These are phyloP conservation scores for Gadopsis marmoratus DNA, from an alignment of 2,797 vertebrate species.

Conservation along the genomic window DNA sequence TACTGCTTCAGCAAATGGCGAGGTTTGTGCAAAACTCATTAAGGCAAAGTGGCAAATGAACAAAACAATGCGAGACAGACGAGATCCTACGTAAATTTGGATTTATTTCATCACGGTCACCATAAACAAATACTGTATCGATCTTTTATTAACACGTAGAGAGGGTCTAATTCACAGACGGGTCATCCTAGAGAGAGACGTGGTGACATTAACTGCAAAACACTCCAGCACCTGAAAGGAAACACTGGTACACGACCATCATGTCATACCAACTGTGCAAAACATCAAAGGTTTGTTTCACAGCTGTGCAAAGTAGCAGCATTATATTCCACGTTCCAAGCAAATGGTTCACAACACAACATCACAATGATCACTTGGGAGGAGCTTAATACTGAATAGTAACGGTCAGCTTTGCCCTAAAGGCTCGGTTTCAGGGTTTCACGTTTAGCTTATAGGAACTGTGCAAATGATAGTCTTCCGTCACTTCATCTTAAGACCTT, in stretches of 20 bases:
- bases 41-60: not conserved
- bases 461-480: slow-evolving; percentile 54
- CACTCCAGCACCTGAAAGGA: slow-evolving; percentile 51
- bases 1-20: slow-evolving; percentile 33
- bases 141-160: slow-evolving; percentile 69
- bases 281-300: slow-evolving; percentile 74
- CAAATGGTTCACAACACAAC: slow-evolving; percentile 69
- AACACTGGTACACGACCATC: slow-evolving; percentile 53
- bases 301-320: slow-evolving; percentile 82
- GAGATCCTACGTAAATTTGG: slow-evolving; percentile 56
- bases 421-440: slow-evolving; percentile 52
- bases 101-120: slow-evolving; percentile 79
- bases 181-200: slow-evolving; percentile 48
- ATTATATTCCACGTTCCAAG: slow-evolving; percentile 71
- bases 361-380: slow-evolving; percentile 50
- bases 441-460: slow-evolving; percentile 65
- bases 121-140: slow-evolving; percentile 72
- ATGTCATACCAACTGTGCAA: slow-evolving; percentile 76
- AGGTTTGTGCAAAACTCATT: slow-evolving; percentile 9
- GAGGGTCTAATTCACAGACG: slow-evolving; percentile 54
- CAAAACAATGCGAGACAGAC: slow-evolving; percentile 44
- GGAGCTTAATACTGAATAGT: slow-evolving; percentile 51
- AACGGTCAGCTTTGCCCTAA: slow-evolving; percentile 28
- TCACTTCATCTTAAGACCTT: slow-evolving; percentile 28
- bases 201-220: slow-evolving; percentile 55